Base-by-base conservation (phyloP, 2,888 invertebrate genomes). In the Caenorhabditis wallacei region DNA sequence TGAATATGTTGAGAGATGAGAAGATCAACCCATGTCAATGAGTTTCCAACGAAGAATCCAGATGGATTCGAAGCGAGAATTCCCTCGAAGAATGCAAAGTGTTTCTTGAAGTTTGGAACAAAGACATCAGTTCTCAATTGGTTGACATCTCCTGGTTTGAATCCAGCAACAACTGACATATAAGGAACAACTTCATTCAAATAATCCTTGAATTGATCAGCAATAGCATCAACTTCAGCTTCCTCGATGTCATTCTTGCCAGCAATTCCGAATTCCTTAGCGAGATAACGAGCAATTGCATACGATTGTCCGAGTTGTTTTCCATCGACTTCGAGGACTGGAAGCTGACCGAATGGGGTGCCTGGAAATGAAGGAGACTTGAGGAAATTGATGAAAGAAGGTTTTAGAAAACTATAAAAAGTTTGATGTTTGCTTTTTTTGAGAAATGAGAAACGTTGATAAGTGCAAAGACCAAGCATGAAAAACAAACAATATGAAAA, bases 11-110 rank as follows among this genome's bases (percentile, higher is more conserved):
- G 87, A 18, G 89, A 85, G 20, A 90, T 48, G 16, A 85, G 68
- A 37, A 90, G 78, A 56, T 90, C 90, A 8, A 89, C 88, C 84
- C 85, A 90, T 20, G 89, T 87, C 59, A 89, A 37, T 7, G 74
- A 75, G 63, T 80, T 63, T 20, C 86, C 85, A 43, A 85, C 87
- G 59, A 90, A 80, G 78, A 87, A 90, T 20, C 89, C 89, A 53
- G 75, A 80, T 35, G 82, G 79, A 69, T 71, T 80, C n/a, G 82
- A 78, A 70, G 85, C 82, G 11, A 89, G 79, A 22, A 72, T 46
- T 11, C 70, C 80, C 40, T 85, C 86, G 68, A 88, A 88, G 54
- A 89, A 68, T 1, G 85, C 84, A 40, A 88, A 85, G 61, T 87
- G 80, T 61, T 88, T 89, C 68, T 89, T 84, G 71, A 88, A 79